A percentile compares a stretch with the other conserved stretches of the same genome.
These are phyloP conservation scores for Athene cunicularia DNA, from an alignment of 2,113 vertebrate species.

Conservation along the genomic window DNA sequence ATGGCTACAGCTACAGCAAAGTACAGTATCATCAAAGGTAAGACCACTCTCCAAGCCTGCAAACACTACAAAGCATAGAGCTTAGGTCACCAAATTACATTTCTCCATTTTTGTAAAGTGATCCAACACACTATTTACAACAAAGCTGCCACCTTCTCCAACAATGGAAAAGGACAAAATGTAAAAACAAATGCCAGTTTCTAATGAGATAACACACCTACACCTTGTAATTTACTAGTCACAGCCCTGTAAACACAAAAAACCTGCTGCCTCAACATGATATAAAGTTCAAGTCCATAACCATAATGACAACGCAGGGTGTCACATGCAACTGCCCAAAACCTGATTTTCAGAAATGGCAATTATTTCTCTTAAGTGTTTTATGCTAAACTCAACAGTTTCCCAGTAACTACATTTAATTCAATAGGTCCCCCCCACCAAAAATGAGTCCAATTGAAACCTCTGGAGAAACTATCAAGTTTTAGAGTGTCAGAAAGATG, in stretches of 20 bases:
- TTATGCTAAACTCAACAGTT: not conserved
- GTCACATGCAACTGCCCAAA: rapidly evolving
- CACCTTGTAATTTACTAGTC: not conserved
- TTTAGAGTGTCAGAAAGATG: not conserved
- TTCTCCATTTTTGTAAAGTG: not conserved
- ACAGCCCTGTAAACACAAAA: not conserved
- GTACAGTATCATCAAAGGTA: not conserved
- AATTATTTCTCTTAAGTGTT: not conserved
- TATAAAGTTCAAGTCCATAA: not conserved
- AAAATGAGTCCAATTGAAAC: not conserved
- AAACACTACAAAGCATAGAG: not conserved
- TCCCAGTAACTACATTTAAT: not conserved
- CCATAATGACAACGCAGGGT: not conserved
- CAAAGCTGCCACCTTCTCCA: not conserved
- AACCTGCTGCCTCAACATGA: rapidly evolving
- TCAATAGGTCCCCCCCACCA: rapidly evolving
- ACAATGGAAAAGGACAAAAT: not conserved
- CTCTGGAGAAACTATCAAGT: not conserved
- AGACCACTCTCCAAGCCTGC: not conserved
- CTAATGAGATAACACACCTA: not conserved
- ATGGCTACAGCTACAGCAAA: not conserved
- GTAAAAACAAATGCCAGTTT: not conserved
- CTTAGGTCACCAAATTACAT: not conserved
- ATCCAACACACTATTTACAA: not conserved
- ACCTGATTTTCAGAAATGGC: not conserved